Conservation (phyloP, 2,797 vertebrate species). For the Pogoniulus pusillus region DNA sequence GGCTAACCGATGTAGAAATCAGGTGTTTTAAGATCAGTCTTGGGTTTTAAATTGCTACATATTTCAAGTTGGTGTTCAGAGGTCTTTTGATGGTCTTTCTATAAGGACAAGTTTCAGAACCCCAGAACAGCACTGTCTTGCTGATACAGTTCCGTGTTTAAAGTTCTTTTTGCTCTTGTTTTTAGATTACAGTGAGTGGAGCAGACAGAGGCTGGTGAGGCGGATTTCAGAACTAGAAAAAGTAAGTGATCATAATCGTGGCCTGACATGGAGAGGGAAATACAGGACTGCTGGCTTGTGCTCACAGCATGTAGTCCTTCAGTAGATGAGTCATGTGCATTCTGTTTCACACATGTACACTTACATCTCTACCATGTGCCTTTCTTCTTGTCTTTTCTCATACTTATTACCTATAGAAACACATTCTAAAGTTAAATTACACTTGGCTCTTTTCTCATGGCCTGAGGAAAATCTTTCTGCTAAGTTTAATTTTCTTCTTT, state of each 20-base stretch:
- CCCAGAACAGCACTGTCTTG: background rate
- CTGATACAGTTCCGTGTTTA: background rate
- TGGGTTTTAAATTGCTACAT: background rate
- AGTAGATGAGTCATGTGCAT: background rate
- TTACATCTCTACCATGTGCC: background rate
- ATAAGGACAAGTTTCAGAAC: background rate
- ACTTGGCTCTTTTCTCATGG: background rate
- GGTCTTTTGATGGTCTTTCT: background rate
- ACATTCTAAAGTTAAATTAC: background rate
- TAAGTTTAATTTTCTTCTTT: background rate
- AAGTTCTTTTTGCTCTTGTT: background rate
- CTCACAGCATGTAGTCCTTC: background rate
- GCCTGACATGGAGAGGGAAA: background rate
- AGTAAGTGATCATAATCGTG: slow-evolving; percentile 73
- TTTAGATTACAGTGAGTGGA: slow-evolving; percentile 89
- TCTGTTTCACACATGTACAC: background rate
- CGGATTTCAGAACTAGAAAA: slow-evolving; percentile 85
- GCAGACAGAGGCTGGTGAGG: slow-evolving; percentile 87
- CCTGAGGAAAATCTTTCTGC: background rate
- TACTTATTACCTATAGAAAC: background rate
- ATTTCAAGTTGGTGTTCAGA: background rate
- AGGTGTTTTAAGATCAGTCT: background rate
- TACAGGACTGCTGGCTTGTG: background rate
- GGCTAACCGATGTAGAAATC: background rate
- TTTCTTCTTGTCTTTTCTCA: background rate